Base-by-base conservation (phyloP, 2,888 invertebrate species). In the Ramazzottius varieornatus region DNA sequence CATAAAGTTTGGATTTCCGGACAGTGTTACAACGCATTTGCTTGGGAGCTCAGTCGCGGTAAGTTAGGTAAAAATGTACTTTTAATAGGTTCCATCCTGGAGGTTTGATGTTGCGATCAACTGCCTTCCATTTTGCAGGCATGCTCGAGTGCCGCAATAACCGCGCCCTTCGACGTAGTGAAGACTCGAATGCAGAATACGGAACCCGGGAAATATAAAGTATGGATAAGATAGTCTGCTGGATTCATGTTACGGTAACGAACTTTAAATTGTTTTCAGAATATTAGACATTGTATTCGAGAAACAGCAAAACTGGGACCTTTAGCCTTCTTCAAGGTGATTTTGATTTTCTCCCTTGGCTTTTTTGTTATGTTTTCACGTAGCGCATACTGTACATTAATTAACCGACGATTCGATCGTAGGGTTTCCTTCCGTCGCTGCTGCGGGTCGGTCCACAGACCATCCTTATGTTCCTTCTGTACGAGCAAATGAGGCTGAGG, bases 401-500 rank as follows among this genome's bases (percentile, higher is more conserved):
- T n/a, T n/a, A n/a, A n/a, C n/a, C n/a, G n/a, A n/a, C n/a, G n/a
- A n/a, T n/a, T n/a, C n/a, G n/a, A n/a, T n/a, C 24, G 54, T 29
- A 54, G 54, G 54, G 54, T 16, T 54, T 24, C 54, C 4, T 54
- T 8, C 54, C 54, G 54, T 8, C 54, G 29, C 24, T 54, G 4
- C 4, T 54, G 20, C 13, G 54, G 4, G 24, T 54, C 13, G 54
- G 54, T 8, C 54, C 54, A 24, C 54, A 54, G 54, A 54, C 54
- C n/a, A 29, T 54, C 54, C 54, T 54, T 4, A 54, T 54, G 54
- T 54, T 54, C 29, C 54, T 54, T 24, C 54, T 54, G 29, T 54
- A 54, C 29, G 54, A 54, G 24, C 54, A 54, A 29, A 8, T 54
- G 20, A 8, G 54, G n/a, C 54, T 54, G n/a, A 16, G 24, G 16